Evolutionary conservation across 2,797 vertebrate species (phyloP).

Genomic region (Chrysocyon brachyurus): DNA sequence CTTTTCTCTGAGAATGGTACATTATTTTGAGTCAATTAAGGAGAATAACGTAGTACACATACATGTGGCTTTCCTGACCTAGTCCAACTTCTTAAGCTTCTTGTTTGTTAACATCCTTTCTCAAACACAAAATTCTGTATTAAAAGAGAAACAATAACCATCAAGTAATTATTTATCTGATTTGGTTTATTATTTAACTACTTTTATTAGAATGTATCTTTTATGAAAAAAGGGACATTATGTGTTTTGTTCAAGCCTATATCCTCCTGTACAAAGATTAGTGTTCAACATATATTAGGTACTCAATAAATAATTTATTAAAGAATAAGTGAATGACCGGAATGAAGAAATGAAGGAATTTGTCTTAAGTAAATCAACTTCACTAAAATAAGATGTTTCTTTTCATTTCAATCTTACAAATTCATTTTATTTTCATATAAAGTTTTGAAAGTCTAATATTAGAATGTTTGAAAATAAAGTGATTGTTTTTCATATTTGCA

Average conservation of each 20-base stretch:
- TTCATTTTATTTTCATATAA: constrained; percentile 63
- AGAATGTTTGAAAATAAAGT: constrained; percentile 81
- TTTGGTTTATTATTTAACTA: constrained; percentile 54
- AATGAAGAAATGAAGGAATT: constrained; percentile 17
- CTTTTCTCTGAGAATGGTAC: background rate
- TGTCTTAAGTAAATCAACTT: constrained; percentile 62
- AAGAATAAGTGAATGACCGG: constrained; percentile 42
- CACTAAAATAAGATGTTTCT: constrained; percentile 66
- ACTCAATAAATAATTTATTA: constrained; percentile 38
- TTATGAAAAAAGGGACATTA: background rate
- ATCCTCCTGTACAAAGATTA: background rate
- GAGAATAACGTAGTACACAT: background rate
- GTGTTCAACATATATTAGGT: background rate
- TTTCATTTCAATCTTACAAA: constrained; percentile 64
- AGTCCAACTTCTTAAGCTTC: background rate
- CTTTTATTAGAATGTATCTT: background rate
- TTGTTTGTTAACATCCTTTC: constrained; percentile 61
- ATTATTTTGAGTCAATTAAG: constrained; percentile 22
- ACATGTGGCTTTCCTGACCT: background rate
- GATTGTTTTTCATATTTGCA: constrained; percentile 87
- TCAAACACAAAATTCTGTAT: constrained; percentile 51
- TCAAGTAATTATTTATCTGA: background rate
- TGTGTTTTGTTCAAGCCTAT: constrained; percentile 5
- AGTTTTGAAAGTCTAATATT: constrained; percentile 53
- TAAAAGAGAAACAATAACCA: background rate